Base-by-base conservation (phyloP, 2,888 invertebrate genomes). In the Cantharis nigra region DNA sequence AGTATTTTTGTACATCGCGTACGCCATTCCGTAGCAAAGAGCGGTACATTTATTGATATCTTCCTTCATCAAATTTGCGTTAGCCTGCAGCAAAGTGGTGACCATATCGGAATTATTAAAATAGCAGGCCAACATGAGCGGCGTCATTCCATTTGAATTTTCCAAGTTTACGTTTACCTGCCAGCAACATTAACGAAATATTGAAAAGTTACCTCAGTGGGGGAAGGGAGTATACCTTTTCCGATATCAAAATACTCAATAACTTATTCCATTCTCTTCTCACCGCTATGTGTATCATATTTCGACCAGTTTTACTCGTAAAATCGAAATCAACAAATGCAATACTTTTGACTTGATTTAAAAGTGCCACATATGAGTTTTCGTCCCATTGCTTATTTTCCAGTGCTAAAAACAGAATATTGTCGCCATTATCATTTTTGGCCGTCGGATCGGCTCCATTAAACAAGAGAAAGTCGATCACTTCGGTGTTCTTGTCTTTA, bases 361-460 rank as follows among this genome's bases (percentile, higher is more conserved):
- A 89, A 65, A 89, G 84, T 33, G 84, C 82, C 49, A 88, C 81
- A 74, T 88, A 89, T 10, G 86, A 83, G 49, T 85, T 81, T 82
- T 89, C 88, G 71, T 88, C 87, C 89, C 89, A 89, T 9, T 82
- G 79, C 71, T 85, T 83, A 72, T 85, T 85, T 78, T 88, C 87
- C 23, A 88, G 79, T 3, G 89, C 89, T 30, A 86, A 81, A 20
- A 88, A 85, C 11, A 89, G 77, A 3, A 86, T 82, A 76, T 86
- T 87, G 77, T 89, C 87, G 9, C 88, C 88, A 67, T 86, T 86
- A 13, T 83, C 81, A 63, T 87, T 87, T 77, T 83, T 82, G 4
- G 86, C 82, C 3, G 84, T 84, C 14, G 87, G 82, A 83, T 88
- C 86, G 0, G 89, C 89, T 1, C 88, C 87, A 33, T 88, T 84